Conservation (phyloP, 2,113 vertebrate species). For the Varanus salvator region DNA sequence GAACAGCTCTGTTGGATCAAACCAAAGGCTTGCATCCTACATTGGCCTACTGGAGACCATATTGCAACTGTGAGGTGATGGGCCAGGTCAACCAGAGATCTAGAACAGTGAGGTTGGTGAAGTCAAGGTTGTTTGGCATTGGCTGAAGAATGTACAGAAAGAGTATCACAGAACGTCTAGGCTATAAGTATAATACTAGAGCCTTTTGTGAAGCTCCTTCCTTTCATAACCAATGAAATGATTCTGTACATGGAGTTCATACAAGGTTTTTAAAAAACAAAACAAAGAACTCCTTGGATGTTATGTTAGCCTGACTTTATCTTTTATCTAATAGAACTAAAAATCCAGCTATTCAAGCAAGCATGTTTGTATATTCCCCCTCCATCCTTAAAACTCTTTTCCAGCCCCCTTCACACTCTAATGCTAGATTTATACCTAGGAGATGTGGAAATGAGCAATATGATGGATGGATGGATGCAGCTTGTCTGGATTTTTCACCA, state of each 20-base stretch:
- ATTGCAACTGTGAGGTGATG: not conserved
- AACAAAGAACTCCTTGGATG: conserved; percentile 25
- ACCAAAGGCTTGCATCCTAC: not conserved
- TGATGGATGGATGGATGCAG: conserved; percentile 82
- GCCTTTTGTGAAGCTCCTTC: not conserved
- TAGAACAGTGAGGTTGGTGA: not conserved
- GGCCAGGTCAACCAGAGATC: not conserved
- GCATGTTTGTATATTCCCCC: conserved; percentile 44
- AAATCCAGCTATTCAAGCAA: conserved; percentile 24
- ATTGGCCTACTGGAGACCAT: too few species aligned
- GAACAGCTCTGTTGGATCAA: not conserved
- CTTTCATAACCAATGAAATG: conserved; percentile 14
- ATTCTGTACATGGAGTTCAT: not conserved
- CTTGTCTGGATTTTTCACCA: conserved; percentile 82
- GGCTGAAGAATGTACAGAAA: not conserved
- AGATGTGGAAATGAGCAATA: conserved; percentile 67
- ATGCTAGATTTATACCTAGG: conserved; percentile 74
- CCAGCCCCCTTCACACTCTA: conserved; percentile 63
- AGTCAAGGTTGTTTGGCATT: not conserved
- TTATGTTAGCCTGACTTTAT: not conserved
- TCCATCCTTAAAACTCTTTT: conserved; percentile 67
- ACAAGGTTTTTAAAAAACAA: not conserved
- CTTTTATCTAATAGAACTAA: conserved; percentile 30
- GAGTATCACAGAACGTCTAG: not conserved
- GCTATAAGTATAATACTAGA: not conserved